Evolutionary conservation across 2,888 invertebrate genomes (phyloP), one percentile per base, ranked within the genome.

Genomic region (Apamea sordens): DNA sequence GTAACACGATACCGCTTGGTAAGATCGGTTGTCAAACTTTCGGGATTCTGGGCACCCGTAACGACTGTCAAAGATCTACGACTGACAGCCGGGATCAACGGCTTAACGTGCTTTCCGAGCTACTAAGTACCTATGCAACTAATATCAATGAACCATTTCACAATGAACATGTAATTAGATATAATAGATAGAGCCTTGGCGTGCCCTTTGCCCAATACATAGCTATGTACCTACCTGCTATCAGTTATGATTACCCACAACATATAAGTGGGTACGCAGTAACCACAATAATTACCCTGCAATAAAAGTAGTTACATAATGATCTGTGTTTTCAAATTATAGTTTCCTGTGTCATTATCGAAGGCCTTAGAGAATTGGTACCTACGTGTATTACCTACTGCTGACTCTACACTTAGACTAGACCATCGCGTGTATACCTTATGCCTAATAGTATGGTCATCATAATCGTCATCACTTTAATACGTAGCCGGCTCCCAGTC

Each of bases 281-380:
- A 73, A 69, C 44, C 61, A 28, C 32, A 73, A 64, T 56, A 73
- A 85, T 75, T 76, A 85, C 53, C 15, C 24, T 47, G 73, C 28
- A 84, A 72, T 84, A 80, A 64, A 56, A 59, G 28, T 64, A 68
- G n/a, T 41, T 21, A 53, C 24, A 44, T 50, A 63, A 72, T 73
- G 13, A 61, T 65, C 3, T 32, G 7, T 68, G 63, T 69, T 63
- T 59, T 70, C 8, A 77, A 77, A 69, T 72, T 36, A 79, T 69
- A 10, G 15, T 85, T 85, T 86, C 83, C 86, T 80, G 80, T 79
- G n/a, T 72, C n/a, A 83, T 85, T 68, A 79, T 61, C 13, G 65
- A 36, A 67, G 61, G 59, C 50, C 75, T 67, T 50, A 61, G 56
- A 24, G 15, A 53, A 75, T 56, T 68, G 68, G n/a, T 67, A 82